Percentiles rank a stretch among this genome's conserved stretches.
Conservation (phyloP, 2,888 invertebrate genomes). For the Ormyrus rosae region DNA sequence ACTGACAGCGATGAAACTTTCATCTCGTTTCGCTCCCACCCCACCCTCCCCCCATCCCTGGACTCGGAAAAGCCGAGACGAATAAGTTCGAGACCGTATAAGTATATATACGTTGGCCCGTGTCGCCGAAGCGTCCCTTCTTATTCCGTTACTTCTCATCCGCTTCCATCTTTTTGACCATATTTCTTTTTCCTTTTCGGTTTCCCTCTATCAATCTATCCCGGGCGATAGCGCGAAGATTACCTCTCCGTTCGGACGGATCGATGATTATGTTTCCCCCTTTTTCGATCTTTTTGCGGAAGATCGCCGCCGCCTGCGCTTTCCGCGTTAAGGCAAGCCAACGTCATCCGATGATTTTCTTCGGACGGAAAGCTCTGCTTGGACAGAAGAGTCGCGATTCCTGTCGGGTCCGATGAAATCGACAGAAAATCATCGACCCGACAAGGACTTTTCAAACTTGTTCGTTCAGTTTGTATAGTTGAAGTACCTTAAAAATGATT, state of each 20-base stretch:
- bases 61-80: constrained; percentile 37
- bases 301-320: too few species aligned
- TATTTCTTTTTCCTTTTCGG: constrained; percentile 16
- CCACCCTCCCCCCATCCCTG: not conserved
- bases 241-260: constrained; percentile 7
- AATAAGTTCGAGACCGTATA: constrained; percentile 19
- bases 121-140: not conserved
- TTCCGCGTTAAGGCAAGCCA: too few species aligned
- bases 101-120: not conserved
- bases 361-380: too few species aligned
- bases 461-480: not conserved
- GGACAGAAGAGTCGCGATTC: too few species aligned
- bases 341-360: too few species aligned
- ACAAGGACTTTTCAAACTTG: not conserved
- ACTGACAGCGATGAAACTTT: constrained; percentile 65
- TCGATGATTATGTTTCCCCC: not conserved
- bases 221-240: constrained; percentile 10
- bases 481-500: constrained; percentile 15
- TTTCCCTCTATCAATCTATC: constrained; percentile 32
- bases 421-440: not conserved
- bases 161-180: not conserved
- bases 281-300: too few species aligned
- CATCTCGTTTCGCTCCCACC: constrained; percentile 54
- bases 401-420: too few species aligned
- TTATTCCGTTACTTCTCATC: constrained; percentile 3